Evolutionary conservation across 2,888 invertebrate species (phyloP).

Genomic region (Eupithecia exiguata): DNA sequence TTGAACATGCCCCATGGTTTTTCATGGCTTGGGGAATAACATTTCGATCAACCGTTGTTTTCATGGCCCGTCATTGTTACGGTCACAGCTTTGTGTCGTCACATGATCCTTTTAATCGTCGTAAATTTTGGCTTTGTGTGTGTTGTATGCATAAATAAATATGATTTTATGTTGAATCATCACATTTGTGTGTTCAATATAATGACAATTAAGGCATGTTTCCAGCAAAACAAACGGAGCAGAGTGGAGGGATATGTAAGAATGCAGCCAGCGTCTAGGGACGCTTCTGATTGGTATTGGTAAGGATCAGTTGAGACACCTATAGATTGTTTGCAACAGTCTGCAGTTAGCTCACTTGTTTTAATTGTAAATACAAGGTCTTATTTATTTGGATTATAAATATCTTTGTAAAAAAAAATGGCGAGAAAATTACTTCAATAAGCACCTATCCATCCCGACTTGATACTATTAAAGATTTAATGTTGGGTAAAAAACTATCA

Average conservation of each 20-base stretch:
- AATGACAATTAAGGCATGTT: neutral
- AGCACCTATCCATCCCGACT: neutral
- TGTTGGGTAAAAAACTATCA: neutral
- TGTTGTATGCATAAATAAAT: conserved; percentile 8
- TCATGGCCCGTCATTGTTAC: conserved; percentile 8
- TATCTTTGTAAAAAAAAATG: too few relatives aligned
- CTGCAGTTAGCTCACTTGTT: too few relatives aligned
- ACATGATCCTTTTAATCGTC: conserved; percentile 30
- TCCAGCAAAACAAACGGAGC: neutral
- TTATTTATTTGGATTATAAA: too few relatives aligned
- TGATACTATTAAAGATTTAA: neutral
- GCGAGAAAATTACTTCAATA: neutral
- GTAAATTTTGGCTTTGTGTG: conserved; percentile 20
- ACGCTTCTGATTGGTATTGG: too few relatives aligned
- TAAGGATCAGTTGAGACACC: too few relatives aligned
- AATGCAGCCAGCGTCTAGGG: neutral
- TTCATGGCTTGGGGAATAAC: neutral
- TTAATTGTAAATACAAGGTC: too few relatives aligned
- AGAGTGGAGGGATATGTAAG: neutral
- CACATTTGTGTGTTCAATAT: conserved; percentile 2
- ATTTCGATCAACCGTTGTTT: conserved; percentile 2
- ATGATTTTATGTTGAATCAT: conserved; percentile 11
- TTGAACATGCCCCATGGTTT: too few relatives aligned
- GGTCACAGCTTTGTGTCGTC: conserved; percentile 23
- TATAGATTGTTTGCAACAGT: too few relatives aligned